phyloP scores from a whole-genome alignment of 2,113 vertebrate species.

The Cepphus grylle region DNA sequence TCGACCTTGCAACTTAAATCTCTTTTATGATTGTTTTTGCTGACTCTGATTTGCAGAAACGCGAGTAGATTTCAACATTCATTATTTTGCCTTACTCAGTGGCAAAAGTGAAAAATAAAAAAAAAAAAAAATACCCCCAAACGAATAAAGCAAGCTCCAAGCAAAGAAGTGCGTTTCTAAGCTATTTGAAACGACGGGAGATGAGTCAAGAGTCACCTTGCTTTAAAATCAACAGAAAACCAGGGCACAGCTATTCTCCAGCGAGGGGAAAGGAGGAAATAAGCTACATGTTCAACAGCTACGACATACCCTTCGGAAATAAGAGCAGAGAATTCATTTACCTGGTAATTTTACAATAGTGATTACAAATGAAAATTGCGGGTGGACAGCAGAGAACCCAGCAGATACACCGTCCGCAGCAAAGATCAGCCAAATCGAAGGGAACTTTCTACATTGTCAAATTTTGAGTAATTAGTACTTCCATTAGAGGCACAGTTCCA shows the following conservation, averaged over 20 bases:
- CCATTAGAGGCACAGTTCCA: constrained; percentile 25
- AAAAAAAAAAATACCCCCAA: background rate
- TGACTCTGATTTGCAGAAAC: background rate
- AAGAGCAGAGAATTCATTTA: background rate
- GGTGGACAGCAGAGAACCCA: background rate
- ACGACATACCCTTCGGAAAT: background rate
- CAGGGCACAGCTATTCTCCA: background rate
- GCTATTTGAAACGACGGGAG: background rate
- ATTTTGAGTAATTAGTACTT: constrained; percentile 33
- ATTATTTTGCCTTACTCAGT: background rate
- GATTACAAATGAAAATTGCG: background rate
- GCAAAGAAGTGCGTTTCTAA: background rate
- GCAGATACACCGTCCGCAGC: background rate
- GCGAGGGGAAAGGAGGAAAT: background rate
- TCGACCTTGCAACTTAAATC: background rate
- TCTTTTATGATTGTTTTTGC: background rate
- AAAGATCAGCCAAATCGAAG: constrained; percentile 14
- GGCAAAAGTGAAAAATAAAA: background rate
- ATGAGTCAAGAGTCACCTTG: background rate
- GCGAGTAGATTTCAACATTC: background rate
- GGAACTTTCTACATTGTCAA: background rate
- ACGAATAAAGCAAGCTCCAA: background rate
- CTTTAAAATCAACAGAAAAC: background rate
- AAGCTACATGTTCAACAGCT: background rate
- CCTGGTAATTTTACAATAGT: background rate